A percentile compares a stretch with the other conserved stretches of the same genome.
These are phyloP conservation scores for Amiota communis DNA, from an alignment of 2,888 invertebrate genomes.

Conservation along the genomic window DNA sequence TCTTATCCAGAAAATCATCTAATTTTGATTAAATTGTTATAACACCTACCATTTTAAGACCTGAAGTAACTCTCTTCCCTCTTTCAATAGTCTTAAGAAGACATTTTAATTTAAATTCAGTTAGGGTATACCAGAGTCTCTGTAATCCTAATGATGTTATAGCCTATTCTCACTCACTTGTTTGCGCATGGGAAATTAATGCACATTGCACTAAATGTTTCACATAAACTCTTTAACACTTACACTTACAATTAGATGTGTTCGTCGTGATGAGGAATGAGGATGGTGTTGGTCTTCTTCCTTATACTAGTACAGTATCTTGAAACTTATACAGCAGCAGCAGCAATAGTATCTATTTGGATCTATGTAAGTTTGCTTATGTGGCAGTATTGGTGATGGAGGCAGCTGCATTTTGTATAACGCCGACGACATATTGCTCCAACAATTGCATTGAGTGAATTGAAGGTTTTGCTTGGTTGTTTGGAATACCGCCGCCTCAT, in stretches of 20 bases:
- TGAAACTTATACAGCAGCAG: no score
- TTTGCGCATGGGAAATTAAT: constrained; percentile 57
- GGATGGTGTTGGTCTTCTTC: constrained; percentile 38
- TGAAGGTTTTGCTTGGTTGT: constrained; percentile 42
- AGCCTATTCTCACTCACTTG: not conserved
- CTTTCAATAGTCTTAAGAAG: no score
- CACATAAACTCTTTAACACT: constrained; percentile 71
- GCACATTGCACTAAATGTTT: constrained; percentile 60
- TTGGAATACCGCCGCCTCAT: constrained; percentile 58
- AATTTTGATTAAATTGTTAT: no score
- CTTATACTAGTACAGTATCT: no score
- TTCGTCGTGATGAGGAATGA: not conserved
- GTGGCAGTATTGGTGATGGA: constrained; percentile 37
- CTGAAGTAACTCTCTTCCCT: no score
- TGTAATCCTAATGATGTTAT: no score
- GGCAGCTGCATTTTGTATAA: constrained; percentile 16
- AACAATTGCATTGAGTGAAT: constrained; percentile 43
- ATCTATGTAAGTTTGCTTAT: constrained; percentile 35
- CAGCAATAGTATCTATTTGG: constrained; percentile 23
- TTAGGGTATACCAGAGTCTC: no score
- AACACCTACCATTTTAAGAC: no score
- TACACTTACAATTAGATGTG: constrained; percentile 64
- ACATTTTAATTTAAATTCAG: no score
- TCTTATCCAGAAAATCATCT: no score
- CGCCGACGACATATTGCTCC: constrained; percentile 1